These are phyloP conservation scores for Sinella curviseta DNA, from an alignment of 1,140 invertebrate species.

Conservation along the genomic window DNA sequence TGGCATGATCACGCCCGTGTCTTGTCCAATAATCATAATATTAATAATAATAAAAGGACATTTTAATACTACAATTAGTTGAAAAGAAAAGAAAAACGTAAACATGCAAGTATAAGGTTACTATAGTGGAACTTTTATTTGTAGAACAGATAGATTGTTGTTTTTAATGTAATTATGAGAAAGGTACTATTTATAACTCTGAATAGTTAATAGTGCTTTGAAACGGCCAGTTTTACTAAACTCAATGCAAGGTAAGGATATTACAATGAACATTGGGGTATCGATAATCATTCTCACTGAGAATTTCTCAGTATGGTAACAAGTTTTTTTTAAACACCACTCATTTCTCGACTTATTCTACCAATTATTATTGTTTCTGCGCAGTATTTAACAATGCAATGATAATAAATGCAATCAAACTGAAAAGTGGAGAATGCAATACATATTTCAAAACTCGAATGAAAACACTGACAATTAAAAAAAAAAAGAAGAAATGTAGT, in stretches of 20 bases:
- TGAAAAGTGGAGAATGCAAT: no score
- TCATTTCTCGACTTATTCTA: no score
- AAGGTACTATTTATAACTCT: background rate
- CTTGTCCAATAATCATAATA: background rate
- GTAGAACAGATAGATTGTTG: background rate
- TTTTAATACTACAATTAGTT: background rate
- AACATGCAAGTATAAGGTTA: background rate
- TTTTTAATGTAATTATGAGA: background rate
- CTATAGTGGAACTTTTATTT: background rate
- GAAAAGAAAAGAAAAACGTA: background rate
- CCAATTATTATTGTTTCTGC: no score
- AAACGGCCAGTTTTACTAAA: background rate
- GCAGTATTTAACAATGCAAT: no score
- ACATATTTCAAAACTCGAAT: no score
- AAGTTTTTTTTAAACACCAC: no score
- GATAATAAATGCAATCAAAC: no score
- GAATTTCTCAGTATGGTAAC: background rate
- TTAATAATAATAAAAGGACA: background rate
- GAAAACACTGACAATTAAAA: no score
- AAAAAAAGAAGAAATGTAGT: no score
- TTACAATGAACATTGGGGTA: no score
- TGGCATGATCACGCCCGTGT: conserved; percentile 11
- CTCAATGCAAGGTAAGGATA: background rate
- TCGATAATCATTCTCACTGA: background rate
- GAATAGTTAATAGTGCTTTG: background rate